Evolutionary conservation across 2,113 vertebrate genomes (phyloP).

Genomic region (Cynoglossus semilaevis): DNA sequence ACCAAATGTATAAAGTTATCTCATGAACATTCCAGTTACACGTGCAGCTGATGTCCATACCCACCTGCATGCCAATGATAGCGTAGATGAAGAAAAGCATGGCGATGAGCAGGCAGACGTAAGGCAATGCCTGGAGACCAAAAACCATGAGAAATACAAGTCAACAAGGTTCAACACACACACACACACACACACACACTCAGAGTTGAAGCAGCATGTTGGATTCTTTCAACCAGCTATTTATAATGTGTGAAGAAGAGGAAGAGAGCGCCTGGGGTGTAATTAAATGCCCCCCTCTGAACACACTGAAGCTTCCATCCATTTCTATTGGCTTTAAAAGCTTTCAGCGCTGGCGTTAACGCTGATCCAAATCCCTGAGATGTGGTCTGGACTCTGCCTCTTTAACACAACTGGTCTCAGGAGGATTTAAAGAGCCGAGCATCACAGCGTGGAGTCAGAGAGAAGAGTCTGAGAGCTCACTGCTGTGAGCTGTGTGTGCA

Average conservation of each 20-base stretch:
- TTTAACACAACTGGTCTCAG: constrained; percentile 42
- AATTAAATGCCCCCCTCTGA: constrained; percentile 58
- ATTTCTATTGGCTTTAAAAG: constrained; percentile 56
- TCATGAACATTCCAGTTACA: too few species aligned
- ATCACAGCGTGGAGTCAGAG: constrained; percentile 19
- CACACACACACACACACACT: neutral
- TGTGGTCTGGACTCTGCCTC: constrained; percentile 1
- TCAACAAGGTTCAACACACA: neutral
- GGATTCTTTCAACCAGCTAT: constrained; percentile 38
- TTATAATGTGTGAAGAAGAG: constrained; percentile 27
- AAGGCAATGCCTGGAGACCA: constrained; percentile 86
- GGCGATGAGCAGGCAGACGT: constrained; percentile 95
- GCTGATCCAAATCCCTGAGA: constrained; percentile 40
- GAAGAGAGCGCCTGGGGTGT: constrained; percentile 26
- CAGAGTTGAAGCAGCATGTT: constrained; percentile 27
- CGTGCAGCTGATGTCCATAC: constrained; percentile 1
- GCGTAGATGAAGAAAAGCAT: constrained; percentile 99
- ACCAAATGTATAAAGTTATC: too few species aligned
- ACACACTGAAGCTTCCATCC: constrained; percentile 41
- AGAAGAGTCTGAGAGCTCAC: constrained; percentile 11
- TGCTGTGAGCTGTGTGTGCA: constrained; percentile 15
- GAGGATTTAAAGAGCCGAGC: constrained; percentile 36
- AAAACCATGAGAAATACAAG: constrained; percentile 2
- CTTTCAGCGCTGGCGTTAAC: constrained; percentile 55
- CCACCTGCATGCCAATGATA: constrained; percentile 99